phyloP scores from a whole-genome alignment of 2,797 vertebrate genomes.

The Pterois miles region DNA sequence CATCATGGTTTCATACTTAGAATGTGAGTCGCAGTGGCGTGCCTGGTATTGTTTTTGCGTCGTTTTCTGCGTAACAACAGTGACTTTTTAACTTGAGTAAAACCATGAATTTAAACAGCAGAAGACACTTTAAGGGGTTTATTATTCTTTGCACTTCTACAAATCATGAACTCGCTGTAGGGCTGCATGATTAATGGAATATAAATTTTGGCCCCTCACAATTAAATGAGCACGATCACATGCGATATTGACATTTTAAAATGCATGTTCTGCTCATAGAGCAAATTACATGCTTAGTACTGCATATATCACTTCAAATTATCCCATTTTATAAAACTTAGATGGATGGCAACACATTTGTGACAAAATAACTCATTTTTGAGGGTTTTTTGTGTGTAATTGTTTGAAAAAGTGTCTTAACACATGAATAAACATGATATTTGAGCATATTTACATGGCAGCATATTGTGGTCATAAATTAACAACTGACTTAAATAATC shows the following conservation, averaged over 20 bases:
- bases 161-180: neutral
- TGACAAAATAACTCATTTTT: too few species aligned
- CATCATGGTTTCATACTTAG: constrained; percentile 72
- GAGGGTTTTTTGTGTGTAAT: neutral
- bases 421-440: fast-evolving
- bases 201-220: too few species aligned
- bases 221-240: too few species aligned
- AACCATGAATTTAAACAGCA: neutral
- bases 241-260: too few species aligned
- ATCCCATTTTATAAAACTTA: too few species aligned
- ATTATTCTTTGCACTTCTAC: neutral
- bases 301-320: neutral
- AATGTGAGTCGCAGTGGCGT: constrained; percentile 47
- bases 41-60: constrained; percentile 28
- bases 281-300: neutral
- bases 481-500: neutral
- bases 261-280: too few species aligned
- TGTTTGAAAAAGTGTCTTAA: neutral
- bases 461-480: too few species aligned
- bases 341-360: too few species aligned
- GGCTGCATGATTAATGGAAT: neutral
- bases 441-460: neutral
- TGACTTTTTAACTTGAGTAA: neutral
- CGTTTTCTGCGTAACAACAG: constrained; percentile 17
- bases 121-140: neutral